Percentiles rank a stretch among this genome's conserved stretches.
phyloP scores from a whole-genome alignment of 2,888 invertebrate species.

The Drosophila acutilabella region DNA sequence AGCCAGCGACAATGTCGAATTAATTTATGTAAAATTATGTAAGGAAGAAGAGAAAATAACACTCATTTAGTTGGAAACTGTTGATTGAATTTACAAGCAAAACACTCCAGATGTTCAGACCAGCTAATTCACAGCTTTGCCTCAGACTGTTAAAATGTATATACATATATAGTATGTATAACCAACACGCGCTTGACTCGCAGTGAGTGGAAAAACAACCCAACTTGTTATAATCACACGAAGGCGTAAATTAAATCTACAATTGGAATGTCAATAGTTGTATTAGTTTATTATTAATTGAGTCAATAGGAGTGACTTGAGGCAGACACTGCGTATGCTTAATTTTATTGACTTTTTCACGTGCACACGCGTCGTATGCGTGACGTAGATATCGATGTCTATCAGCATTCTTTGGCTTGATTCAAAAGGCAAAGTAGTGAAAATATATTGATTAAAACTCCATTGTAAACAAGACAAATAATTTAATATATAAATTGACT shows the following conservation, averaged over 20 bases:
- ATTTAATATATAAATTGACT: no score
- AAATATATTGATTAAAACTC: no score
- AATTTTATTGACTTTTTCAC: constrained; percentile 33
- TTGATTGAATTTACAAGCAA: constrained; percentile 49
- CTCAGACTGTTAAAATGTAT: constrained; percentile 14
- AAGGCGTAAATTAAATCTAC: constrained; percentile 28
- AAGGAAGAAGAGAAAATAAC: constrained; percentile 33
- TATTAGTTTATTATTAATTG: constrained; percentile 30
- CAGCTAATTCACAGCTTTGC: constrained; percentile 42
- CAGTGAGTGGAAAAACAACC: background rate
- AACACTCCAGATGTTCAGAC: constrained; percentile 26
- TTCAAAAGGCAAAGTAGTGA: no score
- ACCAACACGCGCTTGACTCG: constrained; percentile 19
- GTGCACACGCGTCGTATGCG: constrained; percentile 22
- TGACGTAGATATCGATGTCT: constrained; percentile 7
- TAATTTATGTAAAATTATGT: constrained; percentile 65
- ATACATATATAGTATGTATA: background rate
- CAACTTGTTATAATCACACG: constrained; percentile 33
- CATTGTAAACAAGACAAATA: no score
- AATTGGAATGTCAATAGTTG: constrained; percentile 40
- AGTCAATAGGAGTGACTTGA: constrained; percentile 12
- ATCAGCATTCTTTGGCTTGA: no score
- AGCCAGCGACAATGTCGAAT: constrained; percentile 24
- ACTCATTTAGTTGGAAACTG: constrained; percentile 25
- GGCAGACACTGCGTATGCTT: constrained; percentile 42